Base-by-base conservation (phyloP, 1,140 invertebrate genomes). In the Ylistrum balloti region DNA sequence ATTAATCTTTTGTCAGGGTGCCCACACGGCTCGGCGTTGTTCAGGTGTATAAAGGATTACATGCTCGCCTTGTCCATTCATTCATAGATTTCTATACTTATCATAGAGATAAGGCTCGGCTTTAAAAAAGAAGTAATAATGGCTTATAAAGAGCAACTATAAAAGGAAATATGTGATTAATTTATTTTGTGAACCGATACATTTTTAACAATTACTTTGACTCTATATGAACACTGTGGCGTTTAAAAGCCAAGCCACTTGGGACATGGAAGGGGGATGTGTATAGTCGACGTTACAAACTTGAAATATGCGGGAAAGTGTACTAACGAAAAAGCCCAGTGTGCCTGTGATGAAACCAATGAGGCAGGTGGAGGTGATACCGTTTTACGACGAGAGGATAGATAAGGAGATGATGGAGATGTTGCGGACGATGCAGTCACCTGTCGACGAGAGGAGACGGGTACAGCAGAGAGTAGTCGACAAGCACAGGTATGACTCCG, bases 81-180 rank as follows among this genome's bases (percentile, higher is more conserved):
- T 74, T 74, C 56, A 74, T 5, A n/a, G 15, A 74, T 74, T 74
- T 74, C 56, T 28, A 74, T 74, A 28, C 56, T 28, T 74, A 74
- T 74, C 56, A 74, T 74, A 28, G 56, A 74, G 56, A 74, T 74
- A 74, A 74, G 56, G n/a, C 13, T 28, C 56, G 56, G 56, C 56
- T 74, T 74, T 28, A 74, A 74, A 74, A 74, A 74, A 74, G 56
- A 74, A 74, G 56, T 74, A 74, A 28, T 74, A 28, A 74, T 74
- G 56, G 56, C 56, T 74, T 74, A 74, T 74, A 74, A 74, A 74
- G 56, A 74, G n/a, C 56, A 74, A 74, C 56, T 74, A 74, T 74
- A 74, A 74, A 74, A 74, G 56, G 56, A 74, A 56, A 74, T 74
- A 74, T 74, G 56, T 74, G 56, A 74, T 74, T 74, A 74, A 74